Percentiles rank a stretch among this genome's conserved stretches.
phyloP scores from a whole-genome alignment of 2,888 invertebrate species.

The Catocala fraxini region DNA sequence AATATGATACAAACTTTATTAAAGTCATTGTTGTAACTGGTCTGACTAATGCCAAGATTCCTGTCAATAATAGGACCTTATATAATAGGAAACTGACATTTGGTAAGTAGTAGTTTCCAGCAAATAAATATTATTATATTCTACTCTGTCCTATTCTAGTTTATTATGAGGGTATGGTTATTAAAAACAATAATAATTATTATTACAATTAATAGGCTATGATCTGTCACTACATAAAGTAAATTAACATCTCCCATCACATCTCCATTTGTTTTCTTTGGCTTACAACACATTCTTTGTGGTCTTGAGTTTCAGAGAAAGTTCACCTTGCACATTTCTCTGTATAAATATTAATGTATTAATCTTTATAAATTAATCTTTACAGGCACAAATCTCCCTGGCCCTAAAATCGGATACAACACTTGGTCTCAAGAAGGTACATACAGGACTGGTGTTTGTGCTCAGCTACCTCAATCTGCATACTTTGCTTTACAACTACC shows the following conservation, averaged over 20 bases:
- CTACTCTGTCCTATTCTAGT: too few species aligned
- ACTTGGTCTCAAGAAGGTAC: constrained; percentile 96
- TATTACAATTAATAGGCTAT: too few species aligned
- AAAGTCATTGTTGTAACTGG: constrained; percentile 98
- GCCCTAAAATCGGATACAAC: constrained; percentile 95
- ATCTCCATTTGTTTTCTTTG: too few species aligned
- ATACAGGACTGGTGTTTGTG: constrained; percentile 92
- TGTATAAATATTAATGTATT: neutral
- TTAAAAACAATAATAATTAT: too few species aligned
- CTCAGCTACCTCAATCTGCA: constrained; percentile 96
- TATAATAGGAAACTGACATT: constrained; percentile 93
- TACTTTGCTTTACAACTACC: constrained; percentile 98
- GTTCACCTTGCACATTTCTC: too few species aligned
- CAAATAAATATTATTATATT: too few species aligned
- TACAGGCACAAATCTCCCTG: constrained; percentile 94
- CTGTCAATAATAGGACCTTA: constrained; percentile 91
- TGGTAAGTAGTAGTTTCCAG: constrained; percentile 79
- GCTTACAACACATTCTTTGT: too few species aligned
- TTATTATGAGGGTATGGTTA: too few species aligned
- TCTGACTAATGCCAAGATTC: constrained; percentile 90
- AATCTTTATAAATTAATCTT: too few species aligned
- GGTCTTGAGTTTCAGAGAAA: too few species aligned
- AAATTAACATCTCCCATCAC: too few species aligned
- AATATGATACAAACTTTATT: constrained; percentile 98
- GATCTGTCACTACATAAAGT: too few species aligned